These are phyloP conservation scores for Zoanthus solanderi DNA, from an alignment of 92 coral and sea anemone species.

Conservation along the genomic window DNA sequence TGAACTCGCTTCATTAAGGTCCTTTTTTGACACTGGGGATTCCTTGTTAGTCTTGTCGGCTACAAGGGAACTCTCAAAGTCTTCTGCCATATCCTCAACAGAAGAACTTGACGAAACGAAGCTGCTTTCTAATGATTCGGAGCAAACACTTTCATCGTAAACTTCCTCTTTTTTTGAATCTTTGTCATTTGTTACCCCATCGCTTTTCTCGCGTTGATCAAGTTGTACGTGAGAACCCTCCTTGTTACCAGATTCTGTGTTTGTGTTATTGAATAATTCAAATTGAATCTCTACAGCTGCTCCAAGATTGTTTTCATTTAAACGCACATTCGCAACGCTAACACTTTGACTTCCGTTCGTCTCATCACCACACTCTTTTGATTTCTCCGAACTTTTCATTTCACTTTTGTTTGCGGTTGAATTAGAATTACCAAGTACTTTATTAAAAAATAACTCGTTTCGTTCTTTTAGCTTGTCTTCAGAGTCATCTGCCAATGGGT, in stretches of 20 bases:
- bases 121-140: constrained; percentile 30
- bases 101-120: constrained; percentile 30
- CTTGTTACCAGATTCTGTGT: constrained; percentile 68
- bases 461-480: constrained; percentile 12
- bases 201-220: constrained; percentile 57
- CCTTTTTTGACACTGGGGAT: constrained; percentile 38
- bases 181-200: constrained; percentile 68
- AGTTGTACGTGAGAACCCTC: constrained; percentile 61
- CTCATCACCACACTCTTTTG: neutral
- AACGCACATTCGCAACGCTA: constrained; percentile 36
- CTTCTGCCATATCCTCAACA: constrained; percentile 33
- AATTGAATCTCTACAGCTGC: constrained; percentile 72
- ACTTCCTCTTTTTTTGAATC: constrained; percentile 58
- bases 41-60: constrained; percentile 13
- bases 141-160: constrained; percentile 14
- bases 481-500: constrained; percentile 25
- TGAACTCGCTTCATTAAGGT: constrained; percentile 45
- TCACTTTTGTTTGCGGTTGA: neutral
- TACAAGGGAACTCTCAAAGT: constrained; percentile 5
- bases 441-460: constrained; percentile 10
- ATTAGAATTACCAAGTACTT: constrained; percentile 11
- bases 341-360: constrained; percentile 30
- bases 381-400: neutral
- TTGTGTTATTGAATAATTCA: constrained; percentile 87
- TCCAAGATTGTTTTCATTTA: constrained; percentile 44